Conservation (phyloP, 2,797 vertebrate species). For the Leptatherina wallacei region DNA sequence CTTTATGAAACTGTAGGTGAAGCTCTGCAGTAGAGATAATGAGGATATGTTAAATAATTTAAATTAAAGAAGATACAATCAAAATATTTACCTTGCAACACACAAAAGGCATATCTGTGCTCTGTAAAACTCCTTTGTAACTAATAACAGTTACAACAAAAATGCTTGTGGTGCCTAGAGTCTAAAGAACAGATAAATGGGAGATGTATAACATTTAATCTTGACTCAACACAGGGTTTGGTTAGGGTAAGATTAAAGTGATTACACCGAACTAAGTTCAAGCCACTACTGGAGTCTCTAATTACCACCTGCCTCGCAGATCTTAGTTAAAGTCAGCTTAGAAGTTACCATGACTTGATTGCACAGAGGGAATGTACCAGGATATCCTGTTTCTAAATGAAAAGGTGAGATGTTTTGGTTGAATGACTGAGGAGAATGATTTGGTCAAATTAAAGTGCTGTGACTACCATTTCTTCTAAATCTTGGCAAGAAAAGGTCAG, state of each 20-base stretch:
- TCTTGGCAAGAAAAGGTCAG: neutral
- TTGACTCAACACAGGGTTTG: neutral
- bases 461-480: neutral
- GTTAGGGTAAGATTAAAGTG: neutral
- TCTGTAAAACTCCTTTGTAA: neutral
- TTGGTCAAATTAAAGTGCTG: neutral
- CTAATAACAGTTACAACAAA: neutral
- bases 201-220: neutral
- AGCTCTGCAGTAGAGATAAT: neutral
- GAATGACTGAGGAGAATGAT: neutral
- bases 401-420: neutral
- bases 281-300: neutral
- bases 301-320: neutral
- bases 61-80: neutral
- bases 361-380: constrained; percentile 1
- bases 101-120: neutral
- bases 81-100: neutral
- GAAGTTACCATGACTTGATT: neutral
- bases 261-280: neutral
- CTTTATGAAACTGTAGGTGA: neutral
- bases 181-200: neutral
- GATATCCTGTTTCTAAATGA: constrained; percentile 1
- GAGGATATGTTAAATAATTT: neutral
- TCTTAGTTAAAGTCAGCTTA: neutral
- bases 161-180: neutral